Percentiles rank a stretch among this genome's conserved stretches.
phyloP scores from a whole-genome alignment of 2,113 vertebrate genomes.

The Platysteira castanea region DNA sequence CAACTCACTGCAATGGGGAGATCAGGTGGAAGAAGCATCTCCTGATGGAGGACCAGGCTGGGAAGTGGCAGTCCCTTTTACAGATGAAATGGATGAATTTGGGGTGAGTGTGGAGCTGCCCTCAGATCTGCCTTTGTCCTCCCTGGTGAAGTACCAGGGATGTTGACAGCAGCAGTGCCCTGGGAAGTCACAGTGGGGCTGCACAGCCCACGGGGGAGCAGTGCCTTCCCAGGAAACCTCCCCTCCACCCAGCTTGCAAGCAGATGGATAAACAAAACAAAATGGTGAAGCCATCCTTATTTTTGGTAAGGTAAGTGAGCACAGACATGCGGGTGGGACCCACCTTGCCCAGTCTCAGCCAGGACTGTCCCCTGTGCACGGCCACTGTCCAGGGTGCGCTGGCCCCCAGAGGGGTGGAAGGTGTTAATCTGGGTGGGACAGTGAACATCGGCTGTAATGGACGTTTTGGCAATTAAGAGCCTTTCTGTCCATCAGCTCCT shows the following conservation, averaged over 20 bases:
- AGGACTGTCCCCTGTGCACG: accelerated
- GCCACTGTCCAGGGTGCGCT: accelerated
- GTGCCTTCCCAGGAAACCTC: neutral
- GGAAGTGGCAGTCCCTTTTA: neutral
- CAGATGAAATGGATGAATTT: neutral
- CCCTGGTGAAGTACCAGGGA: accelerated
- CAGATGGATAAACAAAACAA: neutral
- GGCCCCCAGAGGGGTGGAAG: neutral
- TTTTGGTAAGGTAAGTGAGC: neutral
- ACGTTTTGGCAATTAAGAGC: neutral
- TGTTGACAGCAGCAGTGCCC: neutral
- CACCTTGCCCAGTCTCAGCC: neutral
- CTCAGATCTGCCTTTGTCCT: neutral
- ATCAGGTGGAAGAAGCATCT: neutral
- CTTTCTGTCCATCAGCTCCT: neutral
- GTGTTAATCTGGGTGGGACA: neutral
- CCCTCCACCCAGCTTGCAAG: no score
- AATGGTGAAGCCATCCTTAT: neutral
- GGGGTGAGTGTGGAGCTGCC: neutral
- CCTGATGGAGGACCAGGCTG: neutral
- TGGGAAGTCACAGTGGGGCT: neutral
- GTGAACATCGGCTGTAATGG: neutral
- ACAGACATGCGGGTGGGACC: neutral
- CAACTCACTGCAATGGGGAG: neutral
- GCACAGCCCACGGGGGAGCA: accelerated